These are phyloP conservation scores for Cantharis nigra DNA, from an alignment of 2,888 invertebrate genomes.

Conservation along the genomic window DNA sequence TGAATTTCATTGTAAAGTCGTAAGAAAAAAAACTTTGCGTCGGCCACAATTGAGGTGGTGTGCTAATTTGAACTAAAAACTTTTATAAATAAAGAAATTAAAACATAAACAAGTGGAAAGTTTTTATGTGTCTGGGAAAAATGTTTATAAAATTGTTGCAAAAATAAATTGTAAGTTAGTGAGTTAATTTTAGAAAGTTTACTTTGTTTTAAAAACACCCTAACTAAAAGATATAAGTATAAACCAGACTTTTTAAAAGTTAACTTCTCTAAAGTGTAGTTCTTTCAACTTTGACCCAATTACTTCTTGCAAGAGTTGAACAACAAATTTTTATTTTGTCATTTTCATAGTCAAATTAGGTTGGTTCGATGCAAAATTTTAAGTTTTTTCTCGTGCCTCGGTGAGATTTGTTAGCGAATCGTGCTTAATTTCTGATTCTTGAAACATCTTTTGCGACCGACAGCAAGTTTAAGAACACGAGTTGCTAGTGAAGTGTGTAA, in stretches of 20 bases:
- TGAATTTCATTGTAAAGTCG: background rate
- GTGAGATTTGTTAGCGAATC: conserved; percentile 11
- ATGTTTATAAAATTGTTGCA: background rate
- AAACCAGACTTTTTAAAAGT: conserved; percentile 29
- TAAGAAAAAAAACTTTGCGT: background rate
- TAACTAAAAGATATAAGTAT: conserved; percentile 27
- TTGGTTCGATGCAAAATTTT: background rate
- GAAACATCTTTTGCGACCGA: conserved; percentile 30
- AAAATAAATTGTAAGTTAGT: background rate
- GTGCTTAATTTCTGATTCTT: conserved; percentile 29
- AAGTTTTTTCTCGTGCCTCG: background rate
- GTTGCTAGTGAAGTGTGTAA: conserved; percentile 57
- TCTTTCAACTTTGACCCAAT: conserved; percentile 38
- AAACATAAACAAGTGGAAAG: background rate
- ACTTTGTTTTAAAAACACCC: conserved; percentile 27
- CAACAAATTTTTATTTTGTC: conserved; percentile 20
- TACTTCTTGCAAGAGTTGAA: conserved; percentile 34
- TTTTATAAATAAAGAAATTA: background rate
- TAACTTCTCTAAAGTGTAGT: conserved; percentile 30
- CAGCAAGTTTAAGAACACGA: conserved; percentile 40
- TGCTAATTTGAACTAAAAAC: background rate
- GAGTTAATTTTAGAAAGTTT: conserved; percentile 22
- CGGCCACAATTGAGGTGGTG: background rate
- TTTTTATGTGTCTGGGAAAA: background rate
- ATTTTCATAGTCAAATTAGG: background rate